These are phyloP conservation scores for Sphaerophoria taeniata DNA, from an alignment of 2,888 invertebrate genomes.

Conservation along the genomic window DNA sequence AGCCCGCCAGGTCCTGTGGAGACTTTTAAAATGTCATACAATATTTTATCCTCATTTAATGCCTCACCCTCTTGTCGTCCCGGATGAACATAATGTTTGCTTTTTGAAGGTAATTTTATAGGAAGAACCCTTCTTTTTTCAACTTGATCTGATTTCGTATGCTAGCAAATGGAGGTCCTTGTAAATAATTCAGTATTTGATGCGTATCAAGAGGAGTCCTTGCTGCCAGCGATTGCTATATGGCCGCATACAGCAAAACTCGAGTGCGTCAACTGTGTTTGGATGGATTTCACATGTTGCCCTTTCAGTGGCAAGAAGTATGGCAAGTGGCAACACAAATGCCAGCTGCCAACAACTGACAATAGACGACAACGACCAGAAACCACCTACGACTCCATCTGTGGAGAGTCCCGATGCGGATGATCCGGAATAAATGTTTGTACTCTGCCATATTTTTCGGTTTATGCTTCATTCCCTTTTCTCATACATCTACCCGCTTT, in stretches of 20 bases:
- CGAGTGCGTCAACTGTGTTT: conserved; percentile 2
- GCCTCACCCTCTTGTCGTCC: conserved; percentile 6
- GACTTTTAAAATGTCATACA: conserved; percentile 70
- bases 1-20: conserved; percentile 10
- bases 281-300: conserved; percentile 70
- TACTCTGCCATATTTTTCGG: conserved; percentile 66
- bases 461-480: conserved; percentile 28
- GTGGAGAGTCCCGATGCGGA: conserved; percentile 56
- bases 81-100: not conserved
- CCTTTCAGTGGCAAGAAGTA: too few relatives aligned
- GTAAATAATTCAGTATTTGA: conserved; percentile 69
- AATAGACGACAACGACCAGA: conserved; percentile 61
- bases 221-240: not conserved
- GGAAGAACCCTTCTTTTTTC: conserved; percentile 36
- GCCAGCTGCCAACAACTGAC: conserved; percentile 43
- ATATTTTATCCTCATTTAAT: conserved; percentile 73
- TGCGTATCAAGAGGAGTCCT: conserved; percentile 53
- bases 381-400: conserved; percentile 63
- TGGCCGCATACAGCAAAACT: not conserved
- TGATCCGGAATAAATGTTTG: conserved; percentile 68
- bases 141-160: conserved; percentile 54
- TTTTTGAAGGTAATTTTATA: conserved; percentile 44
- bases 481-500: not conserved
- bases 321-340: conserved; percentile 56
- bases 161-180: conserved; percentile 71